Evolutionary conservation across 1,140 invertebrate genomes (phyloP).

Genomic region (Lysiphlebus fabarum): DNA sequence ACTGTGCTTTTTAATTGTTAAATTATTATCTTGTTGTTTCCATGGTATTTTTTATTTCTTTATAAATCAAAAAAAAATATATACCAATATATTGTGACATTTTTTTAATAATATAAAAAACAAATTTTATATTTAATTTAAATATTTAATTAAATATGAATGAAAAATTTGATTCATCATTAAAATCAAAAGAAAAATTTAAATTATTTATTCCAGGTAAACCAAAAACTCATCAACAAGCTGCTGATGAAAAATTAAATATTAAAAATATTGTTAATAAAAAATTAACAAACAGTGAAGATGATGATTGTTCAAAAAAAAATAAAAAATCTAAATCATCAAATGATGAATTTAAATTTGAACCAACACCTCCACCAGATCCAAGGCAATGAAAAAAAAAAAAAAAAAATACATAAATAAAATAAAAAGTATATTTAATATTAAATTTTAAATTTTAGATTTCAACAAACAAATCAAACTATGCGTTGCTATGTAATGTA

Average conservation of each 20-base stretch:
- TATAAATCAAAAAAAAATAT: no score
- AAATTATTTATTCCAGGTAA: constrained; percentile 1
- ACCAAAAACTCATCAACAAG: not conserved
- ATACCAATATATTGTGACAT: no score
- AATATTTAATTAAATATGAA: no score
- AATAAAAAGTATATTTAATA: no score
- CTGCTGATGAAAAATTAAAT: not conserved
- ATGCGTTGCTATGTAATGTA: constrained; percentile 48
- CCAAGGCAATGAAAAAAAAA: not conserved
- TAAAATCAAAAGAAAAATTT: not conserved
- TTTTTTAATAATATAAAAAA: no score
- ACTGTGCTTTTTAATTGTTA: no score
- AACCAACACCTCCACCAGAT: not conserved
- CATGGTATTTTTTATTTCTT: no score
- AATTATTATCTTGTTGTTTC: no score
- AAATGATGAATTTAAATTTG: not conserved
- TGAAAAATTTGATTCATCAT: no score
- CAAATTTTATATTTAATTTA: no score
- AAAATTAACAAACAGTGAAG: not conserved
- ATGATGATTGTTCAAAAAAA: constrained; percentile 1
- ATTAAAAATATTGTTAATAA: not conserved
- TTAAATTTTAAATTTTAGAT: constrained; percentile 32
- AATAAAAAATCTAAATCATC: not conserved
- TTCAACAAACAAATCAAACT: constrained; percentile 48
- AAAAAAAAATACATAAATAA: not conserved